Evolutionary conservation across 2,113 vertebrate genomes (phyloP).

Genomic region (Melanotaenia duboulayi): DNA sequence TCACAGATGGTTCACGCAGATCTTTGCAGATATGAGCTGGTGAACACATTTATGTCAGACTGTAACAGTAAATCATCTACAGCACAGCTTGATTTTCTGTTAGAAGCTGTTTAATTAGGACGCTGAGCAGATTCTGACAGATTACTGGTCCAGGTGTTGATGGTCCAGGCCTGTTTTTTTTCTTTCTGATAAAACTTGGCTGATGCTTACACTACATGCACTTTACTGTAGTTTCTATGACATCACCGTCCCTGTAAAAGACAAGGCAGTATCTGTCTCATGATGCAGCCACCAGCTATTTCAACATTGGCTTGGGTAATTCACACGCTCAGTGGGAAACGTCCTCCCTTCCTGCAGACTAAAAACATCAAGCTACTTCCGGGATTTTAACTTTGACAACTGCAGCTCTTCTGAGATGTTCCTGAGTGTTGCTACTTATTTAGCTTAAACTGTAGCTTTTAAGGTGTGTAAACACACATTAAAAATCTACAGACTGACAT

Average conservation of each 20-base stretch:
- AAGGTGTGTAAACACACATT: not conserved
- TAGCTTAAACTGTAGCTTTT: not conserved
- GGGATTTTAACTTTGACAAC: constrained; percentile 27
- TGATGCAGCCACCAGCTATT: constrained; percentile 44
- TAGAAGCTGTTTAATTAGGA: constrained; percentile 31
- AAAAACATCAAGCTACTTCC: constrained; percentile 51
- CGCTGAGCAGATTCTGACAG: too few species aligned
- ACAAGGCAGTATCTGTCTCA: constrained; percentile 22
- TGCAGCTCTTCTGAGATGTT: constrained; percentile 9
- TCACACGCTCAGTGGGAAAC: constrained; percentile 59
- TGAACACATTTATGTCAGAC: too few species aligned
- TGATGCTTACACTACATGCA: not conserved
- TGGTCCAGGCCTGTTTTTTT: too few species aligned
- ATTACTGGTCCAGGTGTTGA: too few species aligned
- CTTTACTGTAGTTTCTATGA: constrained; percentile 5
- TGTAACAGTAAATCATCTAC: too few species aligned
- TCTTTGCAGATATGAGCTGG: too few species aligned
- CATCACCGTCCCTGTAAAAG: constrained; percentile 6
- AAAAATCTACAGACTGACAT: not conserved
- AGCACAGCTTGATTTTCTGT: constrained; percentile 16
- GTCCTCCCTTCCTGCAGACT: constrained; percentile 42
- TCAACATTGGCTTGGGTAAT: constrained; percentile 54
- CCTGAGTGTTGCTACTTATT: constrained; percentile 1
- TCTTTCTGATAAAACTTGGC: not conserved
- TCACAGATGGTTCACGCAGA: too few species aligned